These are phyloP conservation scores for Aythya baeri DNA, from an alignment of 2,113 vertebrate genomes.

Conservation along the genomic window DNA sequence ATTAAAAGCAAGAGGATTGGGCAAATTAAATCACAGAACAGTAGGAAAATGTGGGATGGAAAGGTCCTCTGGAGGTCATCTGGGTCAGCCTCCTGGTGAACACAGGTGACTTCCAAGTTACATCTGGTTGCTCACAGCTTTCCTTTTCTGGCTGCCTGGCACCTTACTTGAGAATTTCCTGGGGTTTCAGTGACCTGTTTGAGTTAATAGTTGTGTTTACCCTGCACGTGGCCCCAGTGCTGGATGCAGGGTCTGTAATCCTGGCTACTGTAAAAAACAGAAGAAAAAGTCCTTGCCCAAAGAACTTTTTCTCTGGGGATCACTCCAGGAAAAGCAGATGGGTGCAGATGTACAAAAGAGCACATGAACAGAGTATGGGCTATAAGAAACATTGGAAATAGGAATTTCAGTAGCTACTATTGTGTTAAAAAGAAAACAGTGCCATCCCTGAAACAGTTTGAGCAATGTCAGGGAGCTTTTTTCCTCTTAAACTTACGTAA, in stretches of 20 bases:
- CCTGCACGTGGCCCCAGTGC: fast-evolving
- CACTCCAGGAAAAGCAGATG: background rate
- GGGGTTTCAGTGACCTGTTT: background rate
- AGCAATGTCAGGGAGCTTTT: background rate
- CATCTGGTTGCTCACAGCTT: background rate
- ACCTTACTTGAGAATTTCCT: background rate
- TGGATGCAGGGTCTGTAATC: background rate
- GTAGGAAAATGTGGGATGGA: background rate
- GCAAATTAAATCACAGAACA: background rate
- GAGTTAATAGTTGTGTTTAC: background rate
- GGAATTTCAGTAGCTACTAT: background rate
- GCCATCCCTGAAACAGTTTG: background rate
- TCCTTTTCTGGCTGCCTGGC: fast-evolving
- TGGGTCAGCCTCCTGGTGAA: background rate
- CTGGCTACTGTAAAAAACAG: background rate
- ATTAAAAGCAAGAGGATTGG: background rate
- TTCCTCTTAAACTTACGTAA: background rate
- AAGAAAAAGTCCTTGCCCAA: background rate
- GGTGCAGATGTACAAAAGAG: background rate
- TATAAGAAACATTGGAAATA: background rate
- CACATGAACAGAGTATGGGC: background rate
- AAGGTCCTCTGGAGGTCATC: background rate
- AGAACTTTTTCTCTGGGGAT: background rate
- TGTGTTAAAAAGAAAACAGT: background rate
- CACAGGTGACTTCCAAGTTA: background rate